Evolutionary conservation across 2,888 invertebrate genomes (phyloP).

Genomic region (Aleiodes alternator): DNA sequence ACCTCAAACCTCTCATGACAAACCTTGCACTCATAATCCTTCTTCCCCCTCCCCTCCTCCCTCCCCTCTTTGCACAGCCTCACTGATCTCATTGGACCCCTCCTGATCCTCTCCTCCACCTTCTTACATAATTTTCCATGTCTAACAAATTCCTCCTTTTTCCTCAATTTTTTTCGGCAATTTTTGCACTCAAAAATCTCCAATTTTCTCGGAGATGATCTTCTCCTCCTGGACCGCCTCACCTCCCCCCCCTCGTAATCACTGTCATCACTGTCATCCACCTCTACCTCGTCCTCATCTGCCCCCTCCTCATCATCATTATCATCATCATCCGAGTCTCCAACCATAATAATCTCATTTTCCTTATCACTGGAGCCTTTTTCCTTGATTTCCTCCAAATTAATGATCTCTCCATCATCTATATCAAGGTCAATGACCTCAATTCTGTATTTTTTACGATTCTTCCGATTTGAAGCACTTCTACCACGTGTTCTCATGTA

Average conservation of each 20-base stretch:
- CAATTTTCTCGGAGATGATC: conserved; percentile 1
- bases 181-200: neutral
- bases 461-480: conserved; percentile 26
- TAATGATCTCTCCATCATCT: conserved; percentile 56
- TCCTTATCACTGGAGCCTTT: conserved; percentile 73
- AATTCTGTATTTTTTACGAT: conserved; percentile 48
- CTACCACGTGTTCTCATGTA: neutral
- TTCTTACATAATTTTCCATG: too few relatives aligned
- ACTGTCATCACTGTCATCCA: conserved; percentile 8
- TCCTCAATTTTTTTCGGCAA: too few relatives aligned
- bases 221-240: conserved; percentile 31
- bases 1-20: conserved; percentile 71
- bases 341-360: conserved; percentile 71
- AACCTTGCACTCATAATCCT: conserved; percentile 69
- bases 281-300: neutral
- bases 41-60: conserved; percentile 47
- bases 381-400: conserved; percentile 65
- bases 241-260: conserved; percentile 50
- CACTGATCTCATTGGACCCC: conserved; percentile 29
- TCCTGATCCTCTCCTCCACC: conserved; percentile 35
- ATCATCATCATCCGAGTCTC: conserved; percentile 64
- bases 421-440: conserved; percentile 72
- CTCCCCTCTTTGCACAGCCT: conserved; percentile 33
- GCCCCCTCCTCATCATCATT: conserved; percentile 65
- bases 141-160: too few relatives aligned